A percentile compares a stretch with the other conserved stretches of the same genome.
phyloP scores from a whole-genome alignment of 2,888 invertebrate species.

The Rosalia funebris region DNA sequence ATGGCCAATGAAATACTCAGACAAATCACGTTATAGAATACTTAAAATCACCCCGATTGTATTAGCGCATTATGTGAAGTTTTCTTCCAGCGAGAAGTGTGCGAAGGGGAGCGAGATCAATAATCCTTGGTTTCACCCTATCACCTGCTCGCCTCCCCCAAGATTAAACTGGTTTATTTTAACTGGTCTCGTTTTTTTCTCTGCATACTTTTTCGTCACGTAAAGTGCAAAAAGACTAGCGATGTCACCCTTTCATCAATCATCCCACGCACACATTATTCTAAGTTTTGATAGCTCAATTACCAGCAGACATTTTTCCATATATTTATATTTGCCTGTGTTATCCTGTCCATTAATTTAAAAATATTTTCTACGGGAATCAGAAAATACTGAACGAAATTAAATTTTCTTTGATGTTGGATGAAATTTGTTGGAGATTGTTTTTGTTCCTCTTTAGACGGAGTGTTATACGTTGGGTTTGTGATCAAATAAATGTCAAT shows the following conservation, averaged over 20 bases:
- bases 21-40: too few relatives aligned
- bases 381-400: too few relatives aligned
- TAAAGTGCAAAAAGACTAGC: slow-evolving; percentile 8
- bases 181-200: slow-evolving; percentile 1
- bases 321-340: slow-evolving; percentile 36
- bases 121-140: neutral
- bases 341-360: neutral
- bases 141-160: slow-evolving; percentile 1
- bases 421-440: too few relatives aligned
- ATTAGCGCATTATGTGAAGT: too few relatives aligned
- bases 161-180: slow-evolving; percentile 13
- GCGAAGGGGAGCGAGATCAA: neutral
- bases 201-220: slow-evolving; percentile 1
- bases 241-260: slow-evolving; percentile 30
- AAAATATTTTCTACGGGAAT: neutral
- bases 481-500: too few relatives aligned
- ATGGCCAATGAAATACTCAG: too few relatives aligned
- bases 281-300: slow-evolving; percentile 32
- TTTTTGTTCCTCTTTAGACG: too few relatives aligned
- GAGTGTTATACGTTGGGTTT: too few relatives aligned
- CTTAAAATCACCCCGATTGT: too few relatives aligned
- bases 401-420: too few relatives aligned
- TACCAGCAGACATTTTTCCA: slow-evolving; percentile 34
- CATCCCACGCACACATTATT: slow-evolving; percentile 31
- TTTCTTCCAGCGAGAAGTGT: too few relatives aligned